Evolutionary conservation across 1,140 invertebrate species (phyloP).

Genomic region (Melitaea cinxia): DNA sequence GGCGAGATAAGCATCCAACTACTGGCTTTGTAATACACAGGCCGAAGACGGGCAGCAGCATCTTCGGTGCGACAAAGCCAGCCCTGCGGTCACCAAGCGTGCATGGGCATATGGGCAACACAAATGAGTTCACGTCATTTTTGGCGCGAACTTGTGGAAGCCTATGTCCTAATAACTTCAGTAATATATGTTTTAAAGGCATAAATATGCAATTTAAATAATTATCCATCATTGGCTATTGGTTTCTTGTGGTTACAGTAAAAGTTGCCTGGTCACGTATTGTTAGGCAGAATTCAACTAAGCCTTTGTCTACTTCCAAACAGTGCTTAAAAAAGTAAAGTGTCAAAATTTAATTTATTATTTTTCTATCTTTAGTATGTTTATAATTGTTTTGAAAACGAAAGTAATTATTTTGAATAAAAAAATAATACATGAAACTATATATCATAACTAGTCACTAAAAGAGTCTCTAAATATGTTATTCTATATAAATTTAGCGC

Average conservation of each 20-base stretch:
- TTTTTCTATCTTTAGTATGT: not conserved
- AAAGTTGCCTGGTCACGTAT: not conserved
- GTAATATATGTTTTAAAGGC: too few species aligned
- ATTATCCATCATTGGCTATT: too few species aligned
- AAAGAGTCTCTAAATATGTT: not conserved
- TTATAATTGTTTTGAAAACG: constrained; percentile 17
- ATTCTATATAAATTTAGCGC: not conserved
- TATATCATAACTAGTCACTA: not conserved
- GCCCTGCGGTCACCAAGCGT: too few species aligned
- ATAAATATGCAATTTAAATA: too few species aligned
- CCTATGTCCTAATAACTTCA: too few species aligned
- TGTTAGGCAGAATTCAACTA: not conserved
- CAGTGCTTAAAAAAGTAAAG: not conserved
- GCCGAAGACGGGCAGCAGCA: too few species aligned
- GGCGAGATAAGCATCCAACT: too few species aligned
- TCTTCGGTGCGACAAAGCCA: too few species aligned
- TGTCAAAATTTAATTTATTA: not conserved
- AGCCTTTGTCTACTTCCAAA: not conserved
- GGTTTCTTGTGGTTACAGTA: not conserved
- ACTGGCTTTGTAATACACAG: too few species aligned
- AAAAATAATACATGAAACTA: not conserved
- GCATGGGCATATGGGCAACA: too few species aligned
- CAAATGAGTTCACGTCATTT: too few species aligned
- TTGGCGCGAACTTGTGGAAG: too few species aligned
- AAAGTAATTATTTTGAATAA: not conserved